Percentiles rank a stretch among this genome's conserved stretches.
Evolutionary conservation across 2,888 invertebrate genomes (phyloP).

Genomic region (Miltochrista miniata): DNA sequence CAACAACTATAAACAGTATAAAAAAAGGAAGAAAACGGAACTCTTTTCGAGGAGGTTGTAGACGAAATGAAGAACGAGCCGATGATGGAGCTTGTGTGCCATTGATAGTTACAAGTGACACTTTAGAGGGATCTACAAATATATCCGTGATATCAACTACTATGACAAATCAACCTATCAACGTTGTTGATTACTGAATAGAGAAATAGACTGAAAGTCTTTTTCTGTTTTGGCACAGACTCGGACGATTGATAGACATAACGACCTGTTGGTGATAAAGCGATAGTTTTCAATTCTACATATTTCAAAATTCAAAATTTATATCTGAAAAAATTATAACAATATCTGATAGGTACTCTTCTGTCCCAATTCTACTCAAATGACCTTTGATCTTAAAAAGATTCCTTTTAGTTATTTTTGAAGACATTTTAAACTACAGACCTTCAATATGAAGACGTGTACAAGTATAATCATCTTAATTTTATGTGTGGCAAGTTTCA

Average conservation of each 20-base stretch:
- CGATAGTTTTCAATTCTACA: background rate
- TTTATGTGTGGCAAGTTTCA: background rate
- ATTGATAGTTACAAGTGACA: conserved; percentile 10
- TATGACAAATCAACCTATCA: background rate
- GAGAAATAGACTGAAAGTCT: no score
- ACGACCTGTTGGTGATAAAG: no score
- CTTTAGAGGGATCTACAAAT: conserved; percentile 9
- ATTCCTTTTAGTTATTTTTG: no score
- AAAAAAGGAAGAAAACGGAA: background rate
- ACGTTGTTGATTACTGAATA: background rate
- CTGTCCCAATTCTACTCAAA: background rate
- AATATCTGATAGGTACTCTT: background rate
- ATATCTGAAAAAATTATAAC: background rate
- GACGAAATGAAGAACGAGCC: conserved; percentile 5
- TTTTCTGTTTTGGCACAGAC: no score
- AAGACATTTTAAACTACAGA: background rate
- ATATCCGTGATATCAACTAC: background rate
- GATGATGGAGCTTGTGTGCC: conserved; percentile 15
- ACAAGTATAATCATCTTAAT: background rate
- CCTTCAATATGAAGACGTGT: background rate
- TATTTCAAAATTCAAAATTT: background rate
- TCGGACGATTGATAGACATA: no score
- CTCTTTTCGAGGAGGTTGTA: conserved; percentile 3
- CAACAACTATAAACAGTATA: background rate
- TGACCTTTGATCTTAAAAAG: background rate